A percentile compares a stretch with the other conserved stretches of the same genome.
Evolutionary conservation across 2,113 vertebrate species (phyloP).

Genomic region (Pica pica): DNA sequence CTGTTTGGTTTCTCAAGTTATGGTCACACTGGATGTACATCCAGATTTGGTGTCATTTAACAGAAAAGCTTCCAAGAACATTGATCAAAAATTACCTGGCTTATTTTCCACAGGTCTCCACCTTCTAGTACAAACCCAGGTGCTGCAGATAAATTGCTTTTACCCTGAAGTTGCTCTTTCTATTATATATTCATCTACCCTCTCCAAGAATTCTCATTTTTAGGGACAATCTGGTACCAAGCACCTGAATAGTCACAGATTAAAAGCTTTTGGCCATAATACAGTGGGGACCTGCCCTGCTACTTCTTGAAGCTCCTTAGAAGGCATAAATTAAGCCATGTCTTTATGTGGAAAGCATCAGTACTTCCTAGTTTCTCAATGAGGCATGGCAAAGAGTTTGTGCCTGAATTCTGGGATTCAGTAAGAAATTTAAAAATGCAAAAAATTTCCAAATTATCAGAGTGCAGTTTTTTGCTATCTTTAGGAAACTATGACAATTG

Average conservation of each 20-base stretch:
- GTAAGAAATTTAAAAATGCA: neutral
- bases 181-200: neutral
- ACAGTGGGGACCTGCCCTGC: neutral
- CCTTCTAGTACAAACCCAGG: neutral
- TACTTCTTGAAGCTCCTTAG: neutral
- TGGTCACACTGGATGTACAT: accelerated
- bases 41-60: neutral
- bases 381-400: neutral
- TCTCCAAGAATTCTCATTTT: neutral
- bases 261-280: neutral
- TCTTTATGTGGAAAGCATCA: neutral
- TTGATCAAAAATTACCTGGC: neutral
- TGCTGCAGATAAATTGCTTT: neutral
- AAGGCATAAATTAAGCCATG: neutral
- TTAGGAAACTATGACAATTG: neutral
- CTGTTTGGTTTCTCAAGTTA: neutral
- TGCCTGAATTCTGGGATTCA: neutral
- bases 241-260: neutral
- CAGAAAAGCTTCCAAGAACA: neutral
- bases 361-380: neutral
- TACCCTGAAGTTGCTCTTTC: neutral
- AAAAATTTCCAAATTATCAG: neutral
- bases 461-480: neutral
- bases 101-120: neutral
- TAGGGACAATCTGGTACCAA: neutral